A percentile compares a stretch with the other conserved stretches of the same genome.
Evolutionary conservation across 2,888 invertebrate species (phyloP).

Genomic region (Falcaria lacertinaria): DNA sequence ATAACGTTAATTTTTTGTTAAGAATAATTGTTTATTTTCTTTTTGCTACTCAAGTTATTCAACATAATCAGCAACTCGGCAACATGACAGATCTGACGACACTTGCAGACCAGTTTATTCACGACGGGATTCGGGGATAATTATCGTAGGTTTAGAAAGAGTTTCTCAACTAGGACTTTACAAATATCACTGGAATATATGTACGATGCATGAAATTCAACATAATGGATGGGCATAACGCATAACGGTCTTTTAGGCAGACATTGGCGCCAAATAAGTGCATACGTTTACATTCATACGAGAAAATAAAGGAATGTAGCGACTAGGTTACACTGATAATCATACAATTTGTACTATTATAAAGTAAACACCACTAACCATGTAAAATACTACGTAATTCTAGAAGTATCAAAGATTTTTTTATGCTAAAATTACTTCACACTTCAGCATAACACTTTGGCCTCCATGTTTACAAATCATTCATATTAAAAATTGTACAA

Average conservation of each 20-base stretch:
- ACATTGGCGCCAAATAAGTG: constrained; percentile 78
- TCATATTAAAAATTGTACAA: constrained; percentile 55
- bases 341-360: constrained; percentile 10
- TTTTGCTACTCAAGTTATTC: not conserved
- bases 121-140: constrained; percentile 4
- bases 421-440: constrained; percentile 41
- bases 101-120: constrained; percentile 68
- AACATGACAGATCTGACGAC: constrained; percentile 72
- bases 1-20: not conserved
- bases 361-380: constrained; percentile 38
- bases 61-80: constrained; percentile 24
- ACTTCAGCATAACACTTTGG: constrained; percentile 55
- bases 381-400: constrained; percentile 27
- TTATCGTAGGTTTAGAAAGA: not conserved
- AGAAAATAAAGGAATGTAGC: constrained; percentile 15
- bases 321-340: constrained; percentile 11
- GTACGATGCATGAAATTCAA: not conserved
- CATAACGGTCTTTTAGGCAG: constrained; percentile 71
- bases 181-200: not conserved
- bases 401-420: constrained; percentile 24
- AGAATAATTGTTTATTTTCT: not conserved
- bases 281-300: constrained; percentile 66
- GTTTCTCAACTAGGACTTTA: not conserved
- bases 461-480: constrained; percentile 79
- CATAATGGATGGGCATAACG: constrained; percentile 21